Evolutionary conservation across 2,797 vertebrate species (phyloP), one percentile per base, ranked within the genome.

Genomic region (Alectoris magna): DNA sequence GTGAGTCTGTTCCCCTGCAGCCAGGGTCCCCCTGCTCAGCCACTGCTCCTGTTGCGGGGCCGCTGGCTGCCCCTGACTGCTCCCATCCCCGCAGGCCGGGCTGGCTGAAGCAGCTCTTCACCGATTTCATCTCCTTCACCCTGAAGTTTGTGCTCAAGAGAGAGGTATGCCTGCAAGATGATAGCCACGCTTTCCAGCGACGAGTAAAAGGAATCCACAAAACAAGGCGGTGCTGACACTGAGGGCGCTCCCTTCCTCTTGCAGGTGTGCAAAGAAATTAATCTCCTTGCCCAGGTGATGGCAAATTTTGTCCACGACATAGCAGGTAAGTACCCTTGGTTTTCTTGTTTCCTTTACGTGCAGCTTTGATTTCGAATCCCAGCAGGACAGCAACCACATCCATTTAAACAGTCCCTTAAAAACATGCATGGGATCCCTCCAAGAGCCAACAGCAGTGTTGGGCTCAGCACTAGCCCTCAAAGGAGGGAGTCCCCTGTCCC

Each of bases 241-340:
- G 51, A 53, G 51, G 58, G 6, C 7, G 13, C 2, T 66, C 19
- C 63, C 64, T 70, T 80, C 68, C 60, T 36, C 29, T 41, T 94
- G 38, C 94, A 99, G 99, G 98, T 99, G 76, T 99, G 98, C 95
- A 98, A 98, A 17, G 98, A 99, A 97, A 99, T 99, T 79, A 98
- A 98, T 96, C 97, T 97, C 69, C 95, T 98, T 87, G 96, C 98
- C 71, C 98, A 98, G 79, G 96, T 98, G 10, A 91, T 99, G 95
- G 98, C 98, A 38, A 96, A 98, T 86, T 99, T 98, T 90, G 96
- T 99, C 71, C 98, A 98, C 70, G 97, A 98, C 24, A 97, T 85
- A 78, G 98, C 98, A 97, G 98, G 98, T 99, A 97, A 84, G 92
- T 10, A 46, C 16, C 34, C 14, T 73, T 26, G 22, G 0, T 4